Evolutionary conservation across 1,140 invertebrate species (phyloP), one percentile per base, ranked within the genome.

Genomic region (Drosophila mauritiana): DNA sequence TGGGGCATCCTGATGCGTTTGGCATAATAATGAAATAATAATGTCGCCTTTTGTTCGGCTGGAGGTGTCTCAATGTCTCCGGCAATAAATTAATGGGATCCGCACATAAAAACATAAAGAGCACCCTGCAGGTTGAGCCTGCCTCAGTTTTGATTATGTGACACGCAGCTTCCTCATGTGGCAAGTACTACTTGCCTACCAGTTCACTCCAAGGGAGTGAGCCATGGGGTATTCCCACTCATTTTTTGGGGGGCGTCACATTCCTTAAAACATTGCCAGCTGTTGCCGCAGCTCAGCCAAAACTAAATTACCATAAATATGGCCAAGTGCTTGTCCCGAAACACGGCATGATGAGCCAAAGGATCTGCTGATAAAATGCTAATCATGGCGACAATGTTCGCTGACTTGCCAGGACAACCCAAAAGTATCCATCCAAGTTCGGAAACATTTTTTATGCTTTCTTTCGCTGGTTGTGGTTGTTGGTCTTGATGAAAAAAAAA

Each of bases 1-100:
- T 5, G 59, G 46, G 64, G 49, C 46, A 55, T 73, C 49, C 67
- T 56, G 64, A 89, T 89, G 84, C 77, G 84, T 74, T 89, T 90
- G 84, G 84, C 84, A 89, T 89, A 89, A 89, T 89, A 89, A 89
- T 89, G 84, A 89, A 89, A 89, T 89, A 89, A 89, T 89, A 89
- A 89, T 89, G 84, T 89, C 84, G 84, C 85, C 77, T 78, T 89
- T 89, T 90, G 80, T 89, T 75, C 72, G 73, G 73, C 42, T 76
- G 73, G 73, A 89, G 84, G 80, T 89, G 84, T 89, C 80, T 80
- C 80, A 68, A 59, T 65, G 73, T 63, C 55, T 70, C 45, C 59
- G 73, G 77, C 80, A 90, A 89, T 89, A 89, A 90, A 89, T 89
- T 89, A 89, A 89, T 89, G 84, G 84, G 80, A 62, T 79, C 52